These are phyloP conservation scores for Aplidium turbinatum DNA, from an alignment of 23 tunicate genomes.

Conservation along the genomic window DNA sequence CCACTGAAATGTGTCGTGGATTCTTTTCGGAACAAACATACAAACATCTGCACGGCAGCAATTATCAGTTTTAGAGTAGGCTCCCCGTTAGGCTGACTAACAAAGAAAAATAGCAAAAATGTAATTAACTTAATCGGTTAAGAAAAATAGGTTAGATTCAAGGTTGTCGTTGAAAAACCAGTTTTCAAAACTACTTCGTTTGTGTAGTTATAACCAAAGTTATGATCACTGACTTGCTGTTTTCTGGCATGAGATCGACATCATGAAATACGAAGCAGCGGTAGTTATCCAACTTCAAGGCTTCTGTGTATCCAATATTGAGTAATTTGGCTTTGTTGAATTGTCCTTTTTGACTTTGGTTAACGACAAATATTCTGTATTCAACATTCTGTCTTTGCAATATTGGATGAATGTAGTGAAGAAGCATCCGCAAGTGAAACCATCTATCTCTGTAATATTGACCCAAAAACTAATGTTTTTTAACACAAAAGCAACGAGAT, in stretches of 20 bases:
- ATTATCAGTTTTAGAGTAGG: neutral
- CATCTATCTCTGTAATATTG: neutral
- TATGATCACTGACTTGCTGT: slow-evolving; percentile 19
- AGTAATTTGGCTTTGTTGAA: slow-evolving; percentile 36
- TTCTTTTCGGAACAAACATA: slow-evolving; percentile 34
- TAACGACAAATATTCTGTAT: slow-evolving; percentile 35
- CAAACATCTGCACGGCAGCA: slow-evolving; percentile 18
- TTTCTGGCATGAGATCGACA: slow-evolving; percentile 42
- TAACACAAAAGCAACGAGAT: no score
- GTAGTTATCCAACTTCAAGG: slow-evolving; percentile 23
- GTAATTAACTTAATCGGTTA: no score
- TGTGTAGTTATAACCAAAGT: no score
- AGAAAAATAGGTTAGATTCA: no score
- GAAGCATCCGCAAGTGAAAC: slow-evolving; percentile 30
- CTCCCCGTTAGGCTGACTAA: neutral
- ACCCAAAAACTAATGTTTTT: neutral
- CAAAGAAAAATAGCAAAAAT: neutral
- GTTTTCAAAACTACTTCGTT: no score
- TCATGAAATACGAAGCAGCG: slow-evolving; percentile 50
- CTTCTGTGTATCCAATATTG: slow-evolving; percentile 30
- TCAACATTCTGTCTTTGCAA: slow-evolving; percentile 27
- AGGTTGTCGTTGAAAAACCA: no score
- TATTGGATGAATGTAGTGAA: slow-evolving; percentile 39
- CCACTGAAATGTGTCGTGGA: slow-evolving; percentile 31
- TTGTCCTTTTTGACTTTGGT: neutral